Conservation (phyloP, 2,797 vertebrate species). For the Fistularia tabacaria region DNA sequence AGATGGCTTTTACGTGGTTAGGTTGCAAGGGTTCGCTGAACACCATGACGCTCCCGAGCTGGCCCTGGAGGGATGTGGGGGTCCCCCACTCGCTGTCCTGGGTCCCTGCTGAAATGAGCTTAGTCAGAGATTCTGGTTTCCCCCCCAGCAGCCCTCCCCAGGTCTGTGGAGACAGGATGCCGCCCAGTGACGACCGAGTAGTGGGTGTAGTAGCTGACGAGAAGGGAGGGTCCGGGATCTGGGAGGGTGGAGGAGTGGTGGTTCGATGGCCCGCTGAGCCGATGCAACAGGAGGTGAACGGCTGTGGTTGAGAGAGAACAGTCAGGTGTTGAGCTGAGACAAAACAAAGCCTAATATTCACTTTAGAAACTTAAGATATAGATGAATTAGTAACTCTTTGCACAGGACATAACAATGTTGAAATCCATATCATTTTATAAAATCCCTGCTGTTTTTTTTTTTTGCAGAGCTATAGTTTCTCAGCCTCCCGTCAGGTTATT, state of each 20-base stretch:
- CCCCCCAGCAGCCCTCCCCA: conserved; percentile 83
- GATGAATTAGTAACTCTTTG: no score
- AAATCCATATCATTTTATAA: no score
- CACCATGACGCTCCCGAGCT: conserved; percentile 88
- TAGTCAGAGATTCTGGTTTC: conserved; percentile 87
- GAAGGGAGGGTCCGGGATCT: conserved; percentile 93
- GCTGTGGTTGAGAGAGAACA: conserved; percentile 60
- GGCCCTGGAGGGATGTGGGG: conserved; percentile 94
- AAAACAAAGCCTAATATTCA: background rate
- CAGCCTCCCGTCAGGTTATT: no score
- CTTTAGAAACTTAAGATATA: no score
- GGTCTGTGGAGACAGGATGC: conserved; percentile 82
- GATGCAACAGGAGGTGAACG: conserved; percentile 93
- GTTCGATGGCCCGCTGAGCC: conserved; percentile 96
- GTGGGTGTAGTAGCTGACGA: conserved; percentile 75
- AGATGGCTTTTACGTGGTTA: conserved; percentile 87
- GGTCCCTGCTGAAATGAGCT: conserved; percentile 94
- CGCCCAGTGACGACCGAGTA: conserved; percentile 84
- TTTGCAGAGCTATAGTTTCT: no score
- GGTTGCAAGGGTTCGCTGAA: conserved; percentile 88
- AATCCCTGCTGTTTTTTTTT: no score
- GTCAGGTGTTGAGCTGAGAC: background rate
- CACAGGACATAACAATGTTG: no score
- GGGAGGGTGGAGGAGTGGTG: conserved; percentile 93
- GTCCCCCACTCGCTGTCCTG: conserved; percentile 98